phyloP scores from a whole-genome alignment of 1,140 invertebrate genomes.

The Sarcophaga peregrina region DNA sequence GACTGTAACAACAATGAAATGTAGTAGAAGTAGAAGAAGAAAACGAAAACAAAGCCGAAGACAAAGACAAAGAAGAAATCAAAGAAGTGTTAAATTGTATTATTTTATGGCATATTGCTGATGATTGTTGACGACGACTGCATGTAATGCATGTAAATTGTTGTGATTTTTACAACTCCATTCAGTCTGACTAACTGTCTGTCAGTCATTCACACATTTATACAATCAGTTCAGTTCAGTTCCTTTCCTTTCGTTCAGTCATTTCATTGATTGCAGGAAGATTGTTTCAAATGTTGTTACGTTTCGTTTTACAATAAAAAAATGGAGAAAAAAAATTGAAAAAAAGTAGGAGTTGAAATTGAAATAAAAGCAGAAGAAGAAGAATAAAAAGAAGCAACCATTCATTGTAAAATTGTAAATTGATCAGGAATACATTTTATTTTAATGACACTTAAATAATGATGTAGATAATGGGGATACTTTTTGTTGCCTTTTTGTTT shows the following conservation, averaged over 20 bases:
- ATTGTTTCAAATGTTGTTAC: not conserved
- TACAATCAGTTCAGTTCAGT: too few species aligned
- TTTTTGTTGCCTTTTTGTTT: not conserved
- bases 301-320: not conserved
- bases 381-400: too few species aligned
- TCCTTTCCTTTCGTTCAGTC: not conserved
- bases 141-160: too few species aligned
- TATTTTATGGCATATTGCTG: slow-evolving; percentile 22
- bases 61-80: not conserved
- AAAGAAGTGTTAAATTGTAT: slow-evolving; percentile 20
- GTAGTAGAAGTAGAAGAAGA: too few species aligned
- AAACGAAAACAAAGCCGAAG: too few species aligned
- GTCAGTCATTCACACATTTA: too few species aligned
- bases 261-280: not conserved
- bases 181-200: too few species aligned
- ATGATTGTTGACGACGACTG: not conserved
- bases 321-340: too few species aligned
- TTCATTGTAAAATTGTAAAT: not conserved
- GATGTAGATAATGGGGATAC: slow-evolving; percentile 16
- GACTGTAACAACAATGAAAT: too few species aligned
- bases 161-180: too few species aligned
- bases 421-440: slow-evolving; percentile 12
- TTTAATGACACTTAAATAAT: slow-evolving; percentile 23
- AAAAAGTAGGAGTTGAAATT: too few species aligned
- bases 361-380: too few species aligned